These are phyloP conservation scores for Mionectes macconnelli DNA, from an alignment of 2,113 vertebrate genomes.

Conservation along the genomic window DNA sequence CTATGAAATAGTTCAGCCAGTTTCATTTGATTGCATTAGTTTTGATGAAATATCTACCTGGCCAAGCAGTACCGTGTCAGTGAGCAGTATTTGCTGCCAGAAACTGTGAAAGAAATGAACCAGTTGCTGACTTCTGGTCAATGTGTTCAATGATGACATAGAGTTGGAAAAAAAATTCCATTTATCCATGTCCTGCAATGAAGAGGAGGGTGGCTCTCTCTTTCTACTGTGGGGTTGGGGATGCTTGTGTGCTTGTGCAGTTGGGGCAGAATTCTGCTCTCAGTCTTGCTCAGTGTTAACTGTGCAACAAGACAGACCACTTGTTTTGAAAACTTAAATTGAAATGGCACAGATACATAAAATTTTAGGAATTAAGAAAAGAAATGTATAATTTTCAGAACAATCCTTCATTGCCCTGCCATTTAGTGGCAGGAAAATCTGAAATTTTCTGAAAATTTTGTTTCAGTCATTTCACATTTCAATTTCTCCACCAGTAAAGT, in stretches of 20 bases:
- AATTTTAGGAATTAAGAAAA: neutral
- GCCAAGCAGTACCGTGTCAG: neutral
- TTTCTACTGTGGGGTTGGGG: neutral
- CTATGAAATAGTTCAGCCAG: neutral
- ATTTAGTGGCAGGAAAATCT: neutral
- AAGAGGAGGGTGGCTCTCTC: neutral
- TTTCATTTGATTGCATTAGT: neutral
- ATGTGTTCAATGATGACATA: too few species aligned
- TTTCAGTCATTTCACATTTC: neutral
- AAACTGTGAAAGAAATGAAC: neutral
- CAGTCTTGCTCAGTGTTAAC: neutral
- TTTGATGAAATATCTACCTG: neutral
- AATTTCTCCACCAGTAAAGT: neutral
- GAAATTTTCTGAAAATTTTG: neutral
- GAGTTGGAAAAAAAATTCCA: neutral
- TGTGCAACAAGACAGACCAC: neutral
- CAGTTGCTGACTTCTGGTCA: neutral
- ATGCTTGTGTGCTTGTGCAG: neutral
- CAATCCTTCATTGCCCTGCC: neutral
- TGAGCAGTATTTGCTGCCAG: neutral
- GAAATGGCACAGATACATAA: neutral
- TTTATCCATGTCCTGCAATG: neutral
- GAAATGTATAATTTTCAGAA: neutral
- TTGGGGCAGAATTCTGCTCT: neutral
- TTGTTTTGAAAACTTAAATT: neutral